phyloP scores from a whole-genome alignment of 1,140 invertebrate species.

The Bathynomus jamesi region DNA sequence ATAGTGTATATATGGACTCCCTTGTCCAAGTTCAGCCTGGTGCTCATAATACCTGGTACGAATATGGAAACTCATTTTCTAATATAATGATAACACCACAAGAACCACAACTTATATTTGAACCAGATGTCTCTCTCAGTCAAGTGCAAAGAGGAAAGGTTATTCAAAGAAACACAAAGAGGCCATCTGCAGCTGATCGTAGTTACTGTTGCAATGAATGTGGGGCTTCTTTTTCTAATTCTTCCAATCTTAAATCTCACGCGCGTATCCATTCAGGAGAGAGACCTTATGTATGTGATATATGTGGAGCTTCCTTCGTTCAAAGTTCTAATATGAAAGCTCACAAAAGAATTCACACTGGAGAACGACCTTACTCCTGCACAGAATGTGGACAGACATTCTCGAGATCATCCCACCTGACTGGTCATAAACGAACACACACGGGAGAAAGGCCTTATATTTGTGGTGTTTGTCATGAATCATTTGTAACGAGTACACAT shows the following conservation, averaged over 20 bases:
- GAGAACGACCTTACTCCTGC: constrained; percentile 29
- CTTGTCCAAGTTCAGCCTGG: neutral
- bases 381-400: constrained; percentile 31
- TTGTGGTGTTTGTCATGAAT: constrained; percentile 45
- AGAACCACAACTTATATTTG: neutral
- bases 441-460: constrained; percentile 42
- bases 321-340: constrained; percentile 58
- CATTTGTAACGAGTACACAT: constrained; percentile 43
- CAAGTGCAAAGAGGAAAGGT: neutral
- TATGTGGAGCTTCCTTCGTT: constrained; percentile 47
- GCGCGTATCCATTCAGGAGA: constrained; percentile 42
- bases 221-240: constrained; percentile 39
- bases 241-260: constrained; percentile 41
- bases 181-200: neutral
- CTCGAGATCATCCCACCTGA: constrained; percentile 31
- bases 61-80: neutral
- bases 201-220: constrained; percentile 36
- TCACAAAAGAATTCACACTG: constrained; percentile 53
- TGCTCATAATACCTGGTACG: neutral
- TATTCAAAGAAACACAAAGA: neutral
- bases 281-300: constrained; percentile 35
- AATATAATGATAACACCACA: neutral
- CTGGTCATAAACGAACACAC: constrained; percentile 41
- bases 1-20: neutral
- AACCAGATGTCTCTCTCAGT: neutral